Evolutionary conservation across 2,888 invertebrate genomes (phyloP).

Genomic region (Athripsodes cinereus): DNA sequence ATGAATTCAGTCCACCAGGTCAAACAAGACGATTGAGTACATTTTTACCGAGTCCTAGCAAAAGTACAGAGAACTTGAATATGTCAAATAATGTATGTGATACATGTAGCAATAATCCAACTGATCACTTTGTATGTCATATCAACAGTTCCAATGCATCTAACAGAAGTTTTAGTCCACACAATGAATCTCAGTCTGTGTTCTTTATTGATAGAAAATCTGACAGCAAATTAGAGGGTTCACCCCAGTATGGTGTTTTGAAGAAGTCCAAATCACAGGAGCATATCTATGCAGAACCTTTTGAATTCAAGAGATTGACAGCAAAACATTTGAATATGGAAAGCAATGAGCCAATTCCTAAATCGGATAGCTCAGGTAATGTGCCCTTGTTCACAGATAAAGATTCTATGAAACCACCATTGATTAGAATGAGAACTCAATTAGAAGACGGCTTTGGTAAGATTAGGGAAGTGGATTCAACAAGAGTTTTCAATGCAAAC

Average conservation of each 20-base stretch:
- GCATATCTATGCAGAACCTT: conserved; percentile 61
- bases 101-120: not conserved
- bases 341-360: not conserved
- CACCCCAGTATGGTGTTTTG: conserved; percentile 20
- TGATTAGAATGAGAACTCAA: conserved; percentile 18
- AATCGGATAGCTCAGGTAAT: conserved; percentile 2
- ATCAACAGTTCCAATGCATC: conserved; percentile 33
- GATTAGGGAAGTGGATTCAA: conserved; percentile 16
- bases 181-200: conserved; percentile 31
- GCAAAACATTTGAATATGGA: not conserved
- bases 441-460: conserved; percentile 24
- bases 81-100: conserved; percentile 2
- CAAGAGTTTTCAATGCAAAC: conserved; percentile 2
- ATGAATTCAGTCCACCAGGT: conserved; percentile 8
- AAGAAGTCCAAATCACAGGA: conserved; percentile 37
- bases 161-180: not conserved
- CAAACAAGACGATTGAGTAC: conserved; percentile 20
- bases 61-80: conserved; percentile 11
- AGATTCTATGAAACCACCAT: not conserved
- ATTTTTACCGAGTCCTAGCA: conserved; percentile 17
- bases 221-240: not conserved
- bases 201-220: conserved; percentile 34
- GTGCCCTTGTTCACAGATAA: not conserved
- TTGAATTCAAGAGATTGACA: conserved; percentile 29
- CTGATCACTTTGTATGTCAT: conserved; percentile 41